Conservation (phyloP, 2,113 vertebrate genomes). For the Siniperca knerii region DNA sequence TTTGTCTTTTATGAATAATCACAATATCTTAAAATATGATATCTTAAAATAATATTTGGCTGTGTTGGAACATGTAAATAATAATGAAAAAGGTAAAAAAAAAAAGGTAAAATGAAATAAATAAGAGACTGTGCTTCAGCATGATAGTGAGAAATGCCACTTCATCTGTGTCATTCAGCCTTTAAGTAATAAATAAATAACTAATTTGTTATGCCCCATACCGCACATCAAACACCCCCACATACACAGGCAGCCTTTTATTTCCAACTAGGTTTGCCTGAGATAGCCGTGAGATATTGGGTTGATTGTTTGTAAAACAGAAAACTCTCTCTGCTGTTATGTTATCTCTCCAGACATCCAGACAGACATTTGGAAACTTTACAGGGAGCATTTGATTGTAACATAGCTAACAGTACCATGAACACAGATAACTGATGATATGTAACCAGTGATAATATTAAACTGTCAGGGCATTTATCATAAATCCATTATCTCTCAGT, state of each 20-base stretch:
- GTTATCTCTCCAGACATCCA: background rate
- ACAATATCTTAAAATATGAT: too few species aligned
- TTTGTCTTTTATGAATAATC: too few species aligned
- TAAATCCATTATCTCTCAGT: background rate
- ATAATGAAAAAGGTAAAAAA: background rate
- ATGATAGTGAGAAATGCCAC: background rate
- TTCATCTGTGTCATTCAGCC: background rate
- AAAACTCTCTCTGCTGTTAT: background rate
- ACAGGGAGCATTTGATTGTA: background rate
- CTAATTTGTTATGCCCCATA: background rate
- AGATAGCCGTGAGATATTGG: background rate
- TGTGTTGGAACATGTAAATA: background rate
- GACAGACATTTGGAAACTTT: slow-evolving; percentile 8
- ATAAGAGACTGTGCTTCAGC: background rate
- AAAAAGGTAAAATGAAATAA: background rate
- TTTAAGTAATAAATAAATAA: background rate
- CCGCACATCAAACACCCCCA: background rate
- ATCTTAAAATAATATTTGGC: background rate
- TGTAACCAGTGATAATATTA: background rate
- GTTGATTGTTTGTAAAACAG: background rate
- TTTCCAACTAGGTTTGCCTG: slow-evolving; percentile 5
- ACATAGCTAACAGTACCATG: background rate
- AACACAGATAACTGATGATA: slow-evolving; percentile 6
- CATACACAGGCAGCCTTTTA: background rate
- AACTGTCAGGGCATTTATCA: slow-evolving; percentile 3